Conservation (phyloP, 2,113 vertebrate species). For the Ornithorhynchus anatinus region DNA sequence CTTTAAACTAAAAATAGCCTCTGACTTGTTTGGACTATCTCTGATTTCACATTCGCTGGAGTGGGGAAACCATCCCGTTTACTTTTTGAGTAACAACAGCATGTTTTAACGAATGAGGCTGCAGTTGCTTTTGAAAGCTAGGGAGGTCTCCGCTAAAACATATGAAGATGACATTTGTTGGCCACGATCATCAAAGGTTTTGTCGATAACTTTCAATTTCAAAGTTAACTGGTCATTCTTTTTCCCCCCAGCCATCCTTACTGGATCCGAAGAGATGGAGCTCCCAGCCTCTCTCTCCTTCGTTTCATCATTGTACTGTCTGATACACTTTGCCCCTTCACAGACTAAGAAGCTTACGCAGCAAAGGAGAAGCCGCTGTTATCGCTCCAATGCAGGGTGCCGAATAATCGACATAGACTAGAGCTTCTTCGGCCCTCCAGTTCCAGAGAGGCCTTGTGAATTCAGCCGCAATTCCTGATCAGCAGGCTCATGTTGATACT, state of each 20-base stretch:
- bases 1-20: too few species aligned
- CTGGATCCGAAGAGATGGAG: conserved; percentile 87
- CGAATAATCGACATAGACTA: conserved; percentile 15
- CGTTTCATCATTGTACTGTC: conserved; percentile 84
- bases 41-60: too few species aligned
- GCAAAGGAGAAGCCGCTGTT: conserved; percentile 21
- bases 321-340: conserved; percentile 47
- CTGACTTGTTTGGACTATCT: too few species aligned
- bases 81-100: too few species aligned
- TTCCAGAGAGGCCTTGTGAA: conserved; percentile 22
- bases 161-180: not conserved
- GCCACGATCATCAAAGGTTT: not conserved
- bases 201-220: conserved; percentile 7
- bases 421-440: not conserved
- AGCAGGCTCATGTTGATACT: not conserved
- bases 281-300: conserved; percentile 86
- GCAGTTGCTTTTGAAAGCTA: too few species aligned
- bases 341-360: conserved; percentile 39
- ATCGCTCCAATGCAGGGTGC: conserved; percentile 43
- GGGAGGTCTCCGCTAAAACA: too few species aligned
- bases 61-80: too few species aligned
- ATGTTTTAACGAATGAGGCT: too few species aligned
- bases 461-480: conserved; percentile 15
- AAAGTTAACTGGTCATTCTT: conserved; percentile 7
- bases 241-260: conserved; percentile 74